Base-by-base conservation (phyloP, 2,113 vertebrate species). In the Triplophysa siluroides region DNA sequence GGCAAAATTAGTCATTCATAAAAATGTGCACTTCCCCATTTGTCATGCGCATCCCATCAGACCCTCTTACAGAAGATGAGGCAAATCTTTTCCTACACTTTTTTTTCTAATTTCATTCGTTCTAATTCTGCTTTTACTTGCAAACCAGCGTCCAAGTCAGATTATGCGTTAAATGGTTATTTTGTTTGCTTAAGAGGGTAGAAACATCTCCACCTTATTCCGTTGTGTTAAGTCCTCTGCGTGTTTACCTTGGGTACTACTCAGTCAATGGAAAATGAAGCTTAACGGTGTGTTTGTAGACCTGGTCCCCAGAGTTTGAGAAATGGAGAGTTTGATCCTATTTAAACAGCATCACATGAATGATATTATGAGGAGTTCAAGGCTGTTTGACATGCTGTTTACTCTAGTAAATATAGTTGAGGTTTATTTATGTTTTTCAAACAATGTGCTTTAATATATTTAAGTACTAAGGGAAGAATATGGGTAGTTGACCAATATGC, bases 181-280 rank as follows among this genome's bases (percentile, higher is more conserved):
- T 58, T 41, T 2, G 29, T 41, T 41, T 60, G 70, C 54, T 73
- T 73, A 41, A 73, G 52, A 29, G 70, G 19, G 14, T 43, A 73
- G 19, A 60, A 73, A 13, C 1, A 33, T 73, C 70, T 73, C 54
- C 54, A 60, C 54, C n/a, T 60, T 33, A 73, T 73, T 73, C n/a
- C 41, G 12, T 33, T 41, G 21, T 60, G 29, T 24, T 21, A 41
- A 73, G 19, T 41, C 50, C 38, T 41, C 33, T 18, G 33, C 70
- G 1, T 60, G 13, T 73, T 73, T 54, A 60, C 29, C 33, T 58
- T 60, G 70, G 56, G n/a, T 60, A 1, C 19, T 41, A 60, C 70
- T 73, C 11, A 73, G 54, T 60, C 29, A 19, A 60, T 73, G 54
- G 71, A 38, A 60, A 73, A 73, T 13, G 19, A 73, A 61, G 54